Evolutionary conservation across 1,140 invertebrate species (phyloP).

Genomic region (Musca domestica): DNA sequence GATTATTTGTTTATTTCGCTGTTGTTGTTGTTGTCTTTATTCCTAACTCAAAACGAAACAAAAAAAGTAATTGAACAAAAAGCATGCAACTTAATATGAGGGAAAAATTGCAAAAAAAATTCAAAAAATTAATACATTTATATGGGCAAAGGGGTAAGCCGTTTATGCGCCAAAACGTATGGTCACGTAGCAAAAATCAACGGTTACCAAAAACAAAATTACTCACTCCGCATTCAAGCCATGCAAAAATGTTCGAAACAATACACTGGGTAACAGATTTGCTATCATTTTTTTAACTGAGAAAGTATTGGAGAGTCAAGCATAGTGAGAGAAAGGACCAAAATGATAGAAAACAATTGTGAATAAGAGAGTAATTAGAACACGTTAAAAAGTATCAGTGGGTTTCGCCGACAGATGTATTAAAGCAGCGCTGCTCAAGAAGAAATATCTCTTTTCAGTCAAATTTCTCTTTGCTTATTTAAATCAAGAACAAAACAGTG

Average conservation of each 20-base stretch:
- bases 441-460: too few species aligned
- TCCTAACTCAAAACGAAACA: neutral
- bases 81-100: neutral
- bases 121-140: neutral
- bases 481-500: too few species aligned
- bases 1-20: too few species aligned
- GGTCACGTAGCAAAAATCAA: neutral
- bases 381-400: too few species aligned
- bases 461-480: too few species aligned
- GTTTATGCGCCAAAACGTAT: neutral
- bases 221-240: neutral
- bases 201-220: neutral
- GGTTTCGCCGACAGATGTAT: too few species aligned
- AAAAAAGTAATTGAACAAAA: constrained; percentile 1
- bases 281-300: too few species aligned
- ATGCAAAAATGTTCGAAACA: neutral
- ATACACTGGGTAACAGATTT: neutral
- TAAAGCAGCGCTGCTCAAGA: too few species aligned
- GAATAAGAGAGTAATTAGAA: too few species aligned
- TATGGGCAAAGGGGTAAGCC: neutral
- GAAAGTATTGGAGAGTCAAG: neutral
- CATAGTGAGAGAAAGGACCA: neutral
- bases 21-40: too few species aligned
- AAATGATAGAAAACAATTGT: too few species aligned
- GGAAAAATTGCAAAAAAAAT: neutral